Evolutionary conservation across 2,113 vertebrate genomes (phyloP).

Genomic region (Gopherus evgoodei): DNA sequence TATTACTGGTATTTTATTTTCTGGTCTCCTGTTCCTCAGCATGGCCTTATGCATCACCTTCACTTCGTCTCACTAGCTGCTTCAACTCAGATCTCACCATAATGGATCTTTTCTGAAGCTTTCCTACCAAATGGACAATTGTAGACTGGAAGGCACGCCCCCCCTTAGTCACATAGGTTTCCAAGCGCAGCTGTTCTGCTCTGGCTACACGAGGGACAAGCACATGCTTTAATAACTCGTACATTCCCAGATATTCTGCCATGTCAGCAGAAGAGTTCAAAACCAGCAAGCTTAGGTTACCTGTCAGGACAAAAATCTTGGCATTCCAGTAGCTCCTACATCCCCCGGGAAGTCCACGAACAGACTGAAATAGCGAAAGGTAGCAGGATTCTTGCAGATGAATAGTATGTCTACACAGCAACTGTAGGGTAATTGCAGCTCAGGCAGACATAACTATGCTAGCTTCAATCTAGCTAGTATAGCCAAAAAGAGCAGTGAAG

Average conservation of each 20-base stretch:
- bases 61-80: neutral
- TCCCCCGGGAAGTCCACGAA: neutral
- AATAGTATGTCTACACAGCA: too few species aligned
- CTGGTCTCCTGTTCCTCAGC: neutral
- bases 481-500: too few species aligned
- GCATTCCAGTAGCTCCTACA: neutral
- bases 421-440: too few species aligned
- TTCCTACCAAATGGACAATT: rapidly evolving
- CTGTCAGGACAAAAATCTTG: neutral
- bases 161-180: neutral
- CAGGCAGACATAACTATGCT: too few species aligned
- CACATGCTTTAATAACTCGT: neutral
- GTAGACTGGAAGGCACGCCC: neutral
- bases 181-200: neutral
- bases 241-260: rapidly evolving
- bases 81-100: neutral
- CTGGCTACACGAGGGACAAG: rapidly evolving
- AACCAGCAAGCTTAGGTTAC: neutral
- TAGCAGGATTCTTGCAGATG: neutral
- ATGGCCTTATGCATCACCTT: neutral
- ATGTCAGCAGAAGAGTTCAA: neutral
- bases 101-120: neutral
- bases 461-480: too few species aligned
- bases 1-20: neutral
- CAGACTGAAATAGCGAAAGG: neutral